A percentile compares a stretch with the other conserved stretches of the same genome.
Conservation (phyloP, 53 echinoderm and acorn worm species). For the Zoroaster sp. region DNA sequence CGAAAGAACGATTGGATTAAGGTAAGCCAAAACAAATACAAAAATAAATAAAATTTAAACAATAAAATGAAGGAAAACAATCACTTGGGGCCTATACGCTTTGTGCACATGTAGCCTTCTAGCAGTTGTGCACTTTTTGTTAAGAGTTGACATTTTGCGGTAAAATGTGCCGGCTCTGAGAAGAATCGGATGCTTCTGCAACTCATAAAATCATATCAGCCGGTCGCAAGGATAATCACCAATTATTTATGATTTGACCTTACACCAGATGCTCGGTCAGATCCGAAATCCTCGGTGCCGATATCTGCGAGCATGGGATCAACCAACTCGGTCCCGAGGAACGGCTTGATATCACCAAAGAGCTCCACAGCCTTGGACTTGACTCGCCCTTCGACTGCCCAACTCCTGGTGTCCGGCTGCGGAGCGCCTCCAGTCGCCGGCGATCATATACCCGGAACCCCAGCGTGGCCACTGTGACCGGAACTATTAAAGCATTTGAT, state of each 20-base stretch:
- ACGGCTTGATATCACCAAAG: constrained; percentile 44
- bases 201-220: too few relatives aligned
- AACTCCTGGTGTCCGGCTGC: background rate
- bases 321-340: constrained; percentile 69
- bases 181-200: too few relatives aligned
- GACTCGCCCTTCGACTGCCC: constrained; percentile 61
- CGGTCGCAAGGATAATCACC: too few relatives aligned
- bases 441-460: constrained; percentile 4
- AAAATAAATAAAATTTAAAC: too few relatives aligned
- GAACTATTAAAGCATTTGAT: background rate
- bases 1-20: constrained; percentile 67
- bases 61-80: too few relatives aligned
- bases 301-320: constrained; percentile 90
- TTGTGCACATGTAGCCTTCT: too few relatives aligned
- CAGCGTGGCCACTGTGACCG: constrained; percentile 19
- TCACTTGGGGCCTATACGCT: background rate
- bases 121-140: too few relatives aligned
- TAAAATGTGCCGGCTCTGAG: too few relatives aligned
- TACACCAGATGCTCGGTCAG: constrained; percentile 72
- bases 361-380: constrained; percentile 51
- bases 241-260: background rate
- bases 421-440: constrained; percentile 25
- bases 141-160: too few relatives aligned
- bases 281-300: constrained; percentile 86
- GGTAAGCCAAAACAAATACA: constrained; percentile 63